Percentiles rank a stretch among this genome's conserved stretches.
Evolutionary conservation across 1,140 invertebrate species (phyloP).

Genomic region (Hermetia illucens): DNA sequence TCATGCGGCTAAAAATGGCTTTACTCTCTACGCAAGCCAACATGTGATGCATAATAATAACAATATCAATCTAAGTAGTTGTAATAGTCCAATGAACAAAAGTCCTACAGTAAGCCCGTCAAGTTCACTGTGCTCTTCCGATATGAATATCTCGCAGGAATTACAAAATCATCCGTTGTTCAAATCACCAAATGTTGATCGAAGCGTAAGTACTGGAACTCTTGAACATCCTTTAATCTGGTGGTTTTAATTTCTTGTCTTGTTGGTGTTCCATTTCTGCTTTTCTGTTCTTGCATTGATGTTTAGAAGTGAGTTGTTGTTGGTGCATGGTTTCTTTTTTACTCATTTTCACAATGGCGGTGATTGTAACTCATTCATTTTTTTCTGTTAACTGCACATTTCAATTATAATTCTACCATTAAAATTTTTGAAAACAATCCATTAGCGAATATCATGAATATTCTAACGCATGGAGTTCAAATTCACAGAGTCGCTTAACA

Average conservation of each 20-base stretch:
- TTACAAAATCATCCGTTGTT: conserved; percentile 30
- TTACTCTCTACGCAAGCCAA: conserved; percentile 12
- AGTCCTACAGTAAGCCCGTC: conserved; percentile 28
- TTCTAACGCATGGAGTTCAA: no score
- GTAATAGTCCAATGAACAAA: conserved; percentile 22
- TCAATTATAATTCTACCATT: no score
- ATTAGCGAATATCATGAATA: no score
- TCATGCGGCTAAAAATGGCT: conserved; percentile 24
- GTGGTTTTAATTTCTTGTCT: conserved; percentile 7
- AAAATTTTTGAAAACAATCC: no score
- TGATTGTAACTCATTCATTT: conserved; percentile 3
- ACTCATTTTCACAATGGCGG: neutral
- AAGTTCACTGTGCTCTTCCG: conserved; percentile 27
- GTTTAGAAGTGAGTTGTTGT: neutral
- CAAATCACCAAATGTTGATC: conserved; percentile 25
- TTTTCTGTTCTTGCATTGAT: conserved; percentile 1
- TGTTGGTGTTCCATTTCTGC: conserved; percentile 6
- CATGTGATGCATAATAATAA: conserved; percentile 7
- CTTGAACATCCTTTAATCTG: conserved; percentile 6
- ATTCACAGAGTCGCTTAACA: no score
- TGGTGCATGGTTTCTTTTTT: neutral
- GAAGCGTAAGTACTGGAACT: conserved; percentile 23
- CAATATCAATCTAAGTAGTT: conserved; percentile 8
- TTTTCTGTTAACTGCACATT: conserved; percentile 4
- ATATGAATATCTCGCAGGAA: conserved; percentile 30